Base-by-base conservation (phyloP, 2,888 invertebrate genomes). In the Epicampocera succincta region DNA sequence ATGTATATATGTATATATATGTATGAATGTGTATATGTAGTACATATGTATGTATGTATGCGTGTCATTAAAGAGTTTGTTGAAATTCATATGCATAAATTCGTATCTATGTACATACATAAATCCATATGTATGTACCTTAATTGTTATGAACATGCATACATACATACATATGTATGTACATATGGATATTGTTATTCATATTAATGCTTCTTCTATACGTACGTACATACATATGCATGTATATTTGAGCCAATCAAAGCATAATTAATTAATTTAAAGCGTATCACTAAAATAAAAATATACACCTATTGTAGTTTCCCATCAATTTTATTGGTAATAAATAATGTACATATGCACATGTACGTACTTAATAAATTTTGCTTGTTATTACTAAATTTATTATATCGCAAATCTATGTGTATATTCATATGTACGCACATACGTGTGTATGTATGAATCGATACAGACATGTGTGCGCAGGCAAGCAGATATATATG, bases 351-450 rank as follows among this genome's bases (percentile, higher is more conserved):
- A 2, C 25, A 25, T 25, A 25, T 5, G 5, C 5, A 25, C 25
- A 25, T 25, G 5, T 25, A 5, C 5, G 25, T 63, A 71, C 63
- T 56, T 77, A 77, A 71, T 77, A 77, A 71, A 71, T 77, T 71
- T 71, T 56, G 69, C 63, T 69, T 69, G 61, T 69, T 69, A 77
- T 63, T 69, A 76, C 52, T 54, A 76, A 76, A 76, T 69, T 54
- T 77, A 69, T 63, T 77, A 77, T 46, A 69, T 63, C 19, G 58
- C 44, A 61, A 61, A 61, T 11, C 9, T 15, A 33, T 6, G 12
- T 8, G 8, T 12, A 25, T 15, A 11, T 15, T 48, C 48, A 48
- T n/a, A 17, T 25, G 42, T 11, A 40, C 17, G n/a, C 40, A 11
- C 9, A 38, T 1, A 2, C 25, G 5, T 25, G n/a, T 25, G 25